Conservation (phyloP, 2,888 invertebrate genomes). For the Taenaris catops region DNA sequence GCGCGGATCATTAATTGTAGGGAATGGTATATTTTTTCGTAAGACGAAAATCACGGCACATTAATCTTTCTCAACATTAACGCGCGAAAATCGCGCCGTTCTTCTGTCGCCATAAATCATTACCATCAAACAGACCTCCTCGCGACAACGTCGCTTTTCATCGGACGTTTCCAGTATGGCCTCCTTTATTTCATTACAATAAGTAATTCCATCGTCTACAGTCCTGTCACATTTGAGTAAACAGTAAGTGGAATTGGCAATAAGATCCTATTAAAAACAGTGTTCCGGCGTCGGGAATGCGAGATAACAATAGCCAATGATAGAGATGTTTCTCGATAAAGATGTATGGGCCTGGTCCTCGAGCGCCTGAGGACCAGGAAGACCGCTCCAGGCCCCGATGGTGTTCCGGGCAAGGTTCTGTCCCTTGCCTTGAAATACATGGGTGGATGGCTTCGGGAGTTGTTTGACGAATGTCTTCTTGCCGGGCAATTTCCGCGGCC, state of each 20-base stretch:
- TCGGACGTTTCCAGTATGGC: constrained; percentile 73
- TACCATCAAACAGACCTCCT: constrained; percentile 63
- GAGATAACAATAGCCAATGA: constrained; percentile 52
- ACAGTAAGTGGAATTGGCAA: constrained; percentile 74
- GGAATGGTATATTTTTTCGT: constrained; percentile 43
- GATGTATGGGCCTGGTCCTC: no score
- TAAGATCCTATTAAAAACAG: constrained; percentile 71
- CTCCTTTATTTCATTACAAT: constrained; percentile 76
- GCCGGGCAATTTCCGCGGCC: no score
- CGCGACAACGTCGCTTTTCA: constrained; percentile 59
- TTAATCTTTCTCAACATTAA: constrained; percentile 69
- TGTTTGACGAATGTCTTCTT: no score
- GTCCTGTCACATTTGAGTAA: constrained; percentile 72
- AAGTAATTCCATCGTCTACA: constrained; percentile 72
- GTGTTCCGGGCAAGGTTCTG: no score
- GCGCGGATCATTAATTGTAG: constrained; percentile 24
- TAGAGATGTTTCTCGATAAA: constrained; percentile 64
- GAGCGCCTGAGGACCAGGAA: no score
- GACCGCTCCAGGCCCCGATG: no score
- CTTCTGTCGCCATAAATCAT: constrained; percentile 73
- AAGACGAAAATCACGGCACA: constrained; percentile 53
- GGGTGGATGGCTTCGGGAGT: no score
- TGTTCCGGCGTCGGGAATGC: constrained; percentile 44
- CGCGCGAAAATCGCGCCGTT: constrained; percentile 64
- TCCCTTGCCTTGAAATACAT: no score